A percentile compares a stretch with the other conserved stretches of the same genome.
Conservation (phyloP, 2,113 vertebrate genomes). For the Nettapus auritus region DNA sequence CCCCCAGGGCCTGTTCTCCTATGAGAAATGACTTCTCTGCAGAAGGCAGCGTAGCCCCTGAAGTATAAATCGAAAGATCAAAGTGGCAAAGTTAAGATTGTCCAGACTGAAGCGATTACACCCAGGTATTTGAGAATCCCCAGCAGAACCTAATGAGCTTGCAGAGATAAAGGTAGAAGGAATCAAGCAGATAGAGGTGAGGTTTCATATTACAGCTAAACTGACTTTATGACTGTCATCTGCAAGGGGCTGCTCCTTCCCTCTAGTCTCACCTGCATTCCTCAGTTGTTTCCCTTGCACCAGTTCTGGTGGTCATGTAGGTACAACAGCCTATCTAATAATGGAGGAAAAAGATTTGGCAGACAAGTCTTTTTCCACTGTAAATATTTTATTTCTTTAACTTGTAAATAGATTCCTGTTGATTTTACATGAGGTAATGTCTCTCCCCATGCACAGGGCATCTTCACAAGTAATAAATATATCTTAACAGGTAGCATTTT, state of each 20-base stretch:
- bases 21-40: neutral
- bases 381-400: neutral
- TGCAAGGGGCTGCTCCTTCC: neutral
- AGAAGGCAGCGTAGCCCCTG: neutral
- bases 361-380: neutral
- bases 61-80: conserved; percentile 4
- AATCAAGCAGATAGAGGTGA: neutral
- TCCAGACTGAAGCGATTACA: conserved; percentile 4
- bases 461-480: neutral
- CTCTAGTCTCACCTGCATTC: neutral
- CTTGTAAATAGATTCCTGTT: neutral
- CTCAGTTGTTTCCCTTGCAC: neutral
- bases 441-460: neutral
- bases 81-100: neutral
- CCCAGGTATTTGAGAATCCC: neutral
- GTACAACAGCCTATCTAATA: no score
- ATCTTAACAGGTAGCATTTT: neutral
- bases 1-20: neutral
- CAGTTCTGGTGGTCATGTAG: neutral
- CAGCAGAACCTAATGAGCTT: neutral
- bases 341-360: no score
- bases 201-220: neutral
- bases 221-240: neutral
- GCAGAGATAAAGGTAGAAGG: neutral
- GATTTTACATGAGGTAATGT: neutral